Evolutionary conservation across 2,797 vertebrate genomes (phyloP).

Genomic region (Hemitrygon akajei): DNA sequence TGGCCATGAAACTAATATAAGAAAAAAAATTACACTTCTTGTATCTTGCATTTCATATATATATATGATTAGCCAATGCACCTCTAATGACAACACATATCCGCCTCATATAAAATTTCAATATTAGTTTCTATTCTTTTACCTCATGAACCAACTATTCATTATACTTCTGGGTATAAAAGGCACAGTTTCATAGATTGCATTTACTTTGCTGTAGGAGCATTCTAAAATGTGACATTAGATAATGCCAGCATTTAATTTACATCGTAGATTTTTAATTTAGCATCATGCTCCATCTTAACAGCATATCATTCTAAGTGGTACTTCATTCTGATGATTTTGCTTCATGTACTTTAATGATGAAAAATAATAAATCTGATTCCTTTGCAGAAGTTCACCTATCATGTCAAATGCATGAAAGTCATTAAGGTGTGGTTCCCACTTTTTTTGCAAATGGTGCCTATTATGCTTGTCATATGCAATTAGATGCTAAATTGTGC

Average conservation of each 20-base stretch:
- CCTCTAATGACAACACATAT: not conserved
- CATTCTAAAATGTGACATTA: constrained; percentile 90
- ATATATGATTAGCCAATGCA: constrained; percentile 5
- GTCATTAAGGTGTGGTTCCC: not conserved
- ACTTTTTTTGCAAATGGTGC: not conserved
- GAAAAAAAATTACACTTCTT: constrained; percentile 27
- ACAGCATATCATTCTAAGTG: constrained; percentile 52
- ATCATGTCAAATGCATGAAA: constrained; percentile 4
- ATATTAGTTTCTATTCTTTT: not conserved
- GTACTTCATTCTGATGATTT: not conserved
- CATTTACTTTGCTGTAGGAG: constrained; percentile 93
- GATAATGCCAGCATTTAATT: constrained; percentile 67
- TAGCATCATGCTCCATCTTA: constrained; percentile 67
- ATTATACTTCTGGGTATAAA: constrained; percentile 95
- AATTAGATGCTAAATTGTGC: not conserved
- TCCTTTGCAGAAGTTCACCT: constrained; percentile 1
- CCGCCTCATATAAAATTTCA: constrained; percentile 5
- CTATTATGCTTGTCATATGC: not conserved
- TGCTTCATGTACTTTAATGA: not conserved
- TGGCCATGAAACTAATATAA: constrained; percentile 27
- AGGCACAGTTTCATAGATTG: constrained; percentile 99
- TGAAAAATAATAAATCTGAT: constrained; percentile 18
- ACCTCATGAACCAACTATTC: constrained; percentile 68
- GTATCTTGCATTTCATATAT: not conserved
- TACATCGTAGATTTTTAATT: constrained; percentile 61